These are phyloP conservation scores for Sphyrna mokarran DNA, from an alignment of 2,113 vertebrate species.

Conservation along the genomic window DNA sequence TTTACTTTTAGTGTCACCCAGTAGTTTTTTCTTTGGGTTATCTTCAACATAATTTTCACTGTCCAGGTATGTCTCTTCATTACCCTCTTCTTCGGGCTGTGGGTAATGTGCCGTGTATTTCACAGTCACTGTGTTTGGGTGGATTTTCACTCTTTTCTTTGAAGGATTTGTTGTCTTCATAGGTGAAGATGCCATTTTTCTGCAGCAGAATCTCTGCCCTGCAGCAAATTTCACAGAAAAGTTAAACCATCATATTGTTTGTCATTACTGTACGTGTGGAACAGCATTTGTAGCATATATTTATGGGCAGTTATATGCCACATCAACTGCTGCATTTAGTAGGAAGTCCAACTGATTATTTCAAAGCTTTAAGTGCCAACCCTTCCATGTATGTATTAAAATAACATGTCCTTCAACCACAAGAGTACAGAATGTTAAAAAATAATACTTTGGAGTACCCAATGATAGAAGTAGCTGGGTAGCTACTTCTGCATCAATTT, in stretches of 20 bases:
- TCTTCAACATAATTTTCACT: slow-evolving; percentile 74
- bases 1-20: slow-evolving; percentile 63
- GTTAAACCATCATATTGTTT: background rate
- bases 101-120: slow-evolving; percentile 91
- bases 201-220: slow-evolving; percentile 45
- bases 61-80: slow-evolving; percentile 79
- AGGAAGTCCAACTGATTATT: background rate
- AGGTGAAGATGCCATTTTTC: slow-evolving; percentile 65
- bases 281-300: background rate
- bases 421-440: background rate
- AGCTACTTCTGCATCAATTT: background rate
- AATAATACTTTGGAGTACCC: background rate
- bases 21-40: slow-evolving; percentile 70
- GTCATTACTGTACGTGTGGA: background rate
- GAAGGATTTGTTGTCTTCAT: slow-evolving; percentile 51
- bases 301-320: background rate
- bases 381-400: background rate
- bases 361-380: background rate
- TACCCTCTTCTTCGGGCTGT: slow-evolving; percentile 82
- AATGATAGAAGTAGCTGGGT: background rate
- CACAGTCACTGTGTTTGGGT: slow-evolving; percentile 86
- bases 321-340: background rate
- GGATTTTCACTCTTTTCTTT: slow-evolving; percentile 89
- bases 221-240: slow-evolving; percentile 42
- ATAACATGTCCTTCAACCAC: background rate